Evolutionary conservation across 2,888 invertebrate genomes (phyloP).

Genomic region (Cerastis rubricosa): DNA sequence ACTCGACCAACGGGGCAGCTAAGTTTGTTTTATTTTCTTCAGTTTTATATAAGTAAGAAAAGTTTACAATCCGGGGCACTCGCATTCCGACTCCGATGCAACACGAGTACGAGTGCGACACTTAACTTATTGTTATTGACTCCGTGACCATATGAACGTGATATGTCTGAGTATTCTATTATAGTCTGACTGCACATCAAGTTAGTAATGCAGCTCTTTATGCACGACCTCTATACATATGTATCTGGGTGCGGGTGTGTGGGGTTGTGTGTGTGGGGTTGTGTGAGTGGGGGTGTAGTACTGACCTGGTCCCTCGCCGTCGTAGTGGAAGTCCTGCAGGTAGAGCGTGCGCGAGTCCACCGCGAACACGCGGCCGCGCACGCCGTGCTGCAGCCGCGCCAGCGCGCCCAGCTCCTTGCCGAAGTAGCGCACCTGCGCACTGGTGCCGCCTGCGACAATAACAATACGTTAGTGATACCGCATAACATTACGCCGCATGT

Average conservation of each 20-base stretch:
- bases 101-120: not conserved
- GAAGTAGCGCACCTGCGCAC: constrained; percentile 90
- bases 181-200: not conserved
- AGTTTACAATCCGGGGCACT: not conserved
- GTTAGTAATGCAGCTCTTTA: not conserved
- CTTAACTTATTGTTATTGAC: constrained; percentile 6
- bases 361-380: constrained; percentile 96
- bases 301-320: constrained; percentile 97
- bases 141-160: not conserved
- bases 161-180: not conserved
- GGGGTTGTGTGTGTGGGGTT: too few species aligned
- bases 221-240: not conserved
- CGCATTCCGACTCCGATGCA: not conserved
- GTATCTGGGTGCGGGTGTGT: not conserved
- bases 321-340: constrained; percentile 97
- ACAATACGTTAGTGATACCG: not conserved
- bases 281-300: constrained; percentile 31
- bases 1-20: not conserved
- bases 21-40: not conserved
- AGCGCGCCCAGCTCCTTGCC: constrained; percentile 95
- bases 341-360: constrained; percentile 97
- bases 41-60: not conserved
- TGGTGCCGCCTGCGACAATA: constrained; percentile 47
- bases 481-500: not conserved
- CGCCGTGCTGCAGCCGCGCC: constrained; percentile 95